Evolutionary conservation across 2,797 vertebrate species (phyloP), one percentile per base, ranked within the genome.

Genomic region (Malacoraja senta): DNA sequence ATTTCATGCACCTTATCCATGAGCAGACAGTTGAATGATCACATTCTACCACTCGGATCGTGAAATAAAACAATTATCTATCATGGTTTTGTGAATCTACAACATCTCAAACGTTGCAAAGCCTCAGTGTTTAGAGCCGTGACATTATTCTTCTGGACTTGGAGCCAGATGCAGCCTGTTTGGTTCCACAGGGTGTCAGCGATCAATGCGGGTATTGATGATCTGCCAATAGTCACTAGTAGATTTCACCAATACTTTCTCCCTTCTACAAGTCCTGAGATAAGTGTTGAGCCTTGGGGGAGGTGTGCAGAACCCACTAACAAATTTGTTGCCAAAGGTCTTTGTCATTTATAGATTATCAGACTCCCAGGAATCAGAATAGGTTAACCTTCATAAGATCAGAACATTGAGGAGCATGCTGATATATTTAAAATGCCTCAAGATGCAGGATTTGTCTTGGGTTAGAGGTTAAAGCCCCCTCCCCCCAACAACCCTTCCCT

Each of bases 211-310:
- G 71, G 58, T 29, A 86, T 86, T 63, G 83, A 88, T 88, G n/a
- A 65, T 32, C 63, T n/a, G 83, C n/a, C 83, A 86, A 86, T 88
- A 88, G 63, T 35, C n/a, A 88, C 84, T 35, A 6, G 61, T n/a
- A 88, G n/a, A 68, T 88, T 68, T 88, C 32, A 68, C 65, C 84
- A 88, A 84, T 84, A 61, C 80, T 58, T 21, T 83, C 35, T 81
- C 21, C 44, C 26, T 81, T 84, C 13, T 53, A 61, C 81, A 84
- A 38, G 35, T 32, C 63, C 17, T 3, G n/a, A 35, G 4, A 61
- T n/a, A 63, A 58, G 13, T 6, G n/a, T 6, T 53, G 80, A 10
- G 10, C 76, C 3, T n/a, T 32, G 76, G 15, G 61, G 61, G 2
- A 21, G 63, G 83, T 32, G 58, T 61, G 9, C 29, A 21, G n/a